These are phyloP conservation scores for Furcifer pardalis DNA, from an alignment of 2,797 vertebrate species.

Conservation along the genomic window DNA sequence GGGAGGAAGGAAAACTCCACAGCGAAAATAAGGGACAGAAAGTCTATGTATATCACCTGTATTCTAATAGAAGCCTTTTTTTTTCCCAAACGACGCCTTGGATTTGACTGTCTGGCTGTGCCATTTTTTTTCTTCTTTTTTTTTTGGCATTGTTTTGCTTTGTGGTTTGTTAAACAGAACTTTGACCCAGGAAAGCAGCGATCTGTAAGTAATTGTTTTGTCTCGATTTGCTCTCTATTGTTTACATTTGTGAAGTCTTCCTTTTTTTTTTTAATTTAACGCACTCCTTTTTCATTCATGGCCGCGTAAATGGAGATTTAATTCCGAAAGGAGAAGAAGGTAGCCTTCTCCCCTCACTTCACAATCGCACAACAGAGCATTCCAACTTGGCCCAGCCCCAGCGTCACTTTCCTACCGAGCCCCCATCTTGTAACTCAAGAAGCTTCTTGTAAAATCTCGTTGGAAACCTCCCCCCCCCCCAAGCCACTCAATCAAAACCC, in stretches of 20 bases:
- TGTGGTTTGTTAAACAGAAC: slow-evolving; percentile 22
- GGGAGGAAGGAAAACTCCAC: neutral
- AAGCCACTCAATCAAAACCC: neutral
- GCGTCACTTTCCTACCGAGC: neutral
- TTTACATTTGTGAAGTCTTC: neutral
- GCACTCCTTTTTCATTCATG: neutral
- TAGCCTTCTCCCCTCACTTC: neutral
- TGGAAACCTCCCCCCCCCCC: neutral
- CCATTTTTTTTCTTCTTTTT: neutral
- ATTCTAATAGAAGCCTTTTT: neutral
- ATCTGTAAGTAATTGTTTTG: slow-evolving; percentile 49
- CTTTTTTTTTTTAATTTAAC: neutral
- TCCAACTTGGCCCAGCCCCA: neutral
- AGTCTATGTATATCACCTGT: neutral
- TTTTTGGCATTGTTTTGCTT: neutral
- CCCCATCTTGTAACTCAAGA: neutral
- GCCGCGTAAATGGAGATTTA: neutral
- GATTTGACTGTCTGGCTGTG: neutral
- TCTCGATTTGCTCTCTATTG: slow-evolving; percentile 11
- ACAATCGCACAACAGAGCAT: neutral
- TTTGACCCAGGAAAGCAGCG: slow-evolving; percentile 39
- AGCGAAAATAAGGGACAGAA: neutral
- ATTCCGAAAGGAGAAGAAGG: neutral
- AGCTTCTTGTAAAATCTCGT: neutral
- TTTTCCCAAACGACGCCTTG: neutral